Evolutionary conservation across 53 echinoderm and acorn worm genomes (phyloP).

Genomic region (Actinopyga echinites): DNA sequence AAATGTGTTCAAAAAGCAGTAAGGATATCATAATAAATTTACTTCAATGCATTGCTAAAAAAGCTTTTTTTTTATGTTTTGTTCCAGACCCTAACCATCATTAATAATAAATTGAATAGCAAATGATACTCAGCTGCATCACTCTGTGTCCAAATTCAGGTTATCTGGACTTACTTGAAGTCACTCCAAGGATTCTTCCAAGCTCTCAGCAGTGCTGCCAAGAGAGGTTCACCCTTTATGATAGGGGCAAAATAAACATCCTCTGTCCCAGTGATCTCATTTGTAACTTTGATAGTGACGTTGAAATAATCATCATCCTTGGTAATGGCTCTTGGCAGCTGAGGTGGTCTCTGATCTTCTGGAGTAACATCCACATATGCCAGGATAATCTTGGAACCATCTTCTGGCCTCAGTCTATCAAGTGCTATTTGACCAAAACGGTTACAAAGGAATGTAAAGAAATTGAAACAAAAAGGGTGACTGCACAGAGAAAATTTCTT

Average conservation of each 20-base stretch:
- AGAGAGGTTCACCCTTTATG: background rate
- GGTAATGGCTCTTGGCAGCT: background rate
- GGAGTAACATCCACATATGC: background rate
- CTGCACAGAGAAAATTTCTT: too few species aligned
- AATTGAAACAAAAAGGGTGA: too few species aligned
- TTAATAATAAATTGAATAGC: too few species aligned
- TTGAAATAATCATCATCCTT: background rate
- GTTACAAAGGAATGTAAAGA: too few species aligned
- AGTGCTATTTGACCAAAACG: background rate
- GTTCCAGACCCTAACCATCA: too few species aligned
- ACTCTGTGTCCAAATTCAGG: too few species aligned
- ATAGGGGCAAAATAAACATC: background rate
- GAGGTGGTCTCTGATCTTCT: background rate
- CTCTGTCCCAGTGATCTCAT: background rate
- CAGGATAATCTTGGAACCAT: background rate
- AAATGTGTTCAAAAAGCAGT: too few species aligned
- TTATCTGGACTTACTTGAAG: background rate
- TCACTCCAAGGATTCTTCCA: background rate
- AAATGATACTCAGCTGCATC: too few species aligned
- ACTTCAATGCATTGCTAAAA: too few species aligned
- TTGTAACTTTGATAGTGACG: slow-evolving; percentile 1
- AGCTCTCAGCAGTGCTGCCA: background rate
- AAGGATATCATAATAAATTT: too few species aligned
- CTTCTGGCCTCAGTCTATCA: background rate
- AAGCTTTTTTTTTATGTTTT: too few species aligned